Conservation (phyloP, 2,797 vertebrate genomes). For the Mionectes olivaceus region DNA sequence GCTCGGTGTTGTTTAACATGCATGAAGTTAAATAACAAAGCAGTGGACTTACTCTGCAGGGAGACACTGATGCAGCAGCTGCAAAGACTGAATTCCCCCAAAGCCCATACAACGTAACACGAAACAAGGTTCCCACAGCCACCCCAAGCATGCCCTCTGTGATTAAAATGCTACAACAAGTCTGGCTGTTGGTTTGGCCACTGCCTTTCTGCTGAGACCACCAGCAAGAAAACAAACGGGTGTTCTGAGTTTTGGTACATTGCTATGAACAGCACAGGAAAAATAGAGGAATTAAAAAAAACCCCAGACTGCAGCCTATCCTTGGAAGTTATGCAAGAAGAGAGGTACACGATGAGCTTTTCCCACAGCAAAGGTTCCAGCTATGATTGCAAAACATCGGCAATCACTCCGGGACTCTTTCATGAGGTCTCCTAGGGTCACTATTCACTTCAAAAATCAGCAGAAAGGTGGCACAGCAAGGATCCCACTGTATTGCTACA, state of each 20-base stretch:
- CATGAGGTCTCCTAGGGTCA: background rate
- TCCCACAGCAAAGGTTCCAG: constrained; percentile 19
- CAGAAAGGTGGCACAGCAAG: background rate
- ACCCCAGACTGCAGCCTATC: background rate
- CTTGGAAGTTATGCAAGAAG: background rate
- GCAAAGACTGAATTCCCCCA: background rate
- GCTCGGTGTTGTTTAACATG: background rate
- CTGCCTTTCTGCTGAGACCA: background rate
- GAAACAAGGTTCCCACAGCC: background rate
- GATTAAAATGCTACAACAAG: background rate
- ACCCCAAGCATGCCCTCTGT: background rate
- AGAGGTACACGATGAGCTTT: background rate
- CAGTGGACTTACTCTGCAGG: background rate
- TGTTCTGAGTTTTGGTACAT: background rate
- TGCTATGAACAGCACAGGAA: background rate
- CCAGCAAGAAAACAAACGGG: background rate
- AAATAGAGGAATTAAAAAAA: background rate
- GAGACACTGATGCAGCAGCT: background rate
- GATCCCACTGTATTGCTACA: background rate
- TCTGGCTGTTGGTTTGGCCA: background rate
- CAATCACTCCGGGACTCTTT: background rate
- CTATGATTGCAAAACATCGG: background rate
- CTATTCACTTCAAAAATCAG: background rate
- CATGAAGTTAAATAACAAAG: background rate
- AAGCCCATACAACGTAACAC: background rate